Evolutionary conservation across 2,888 invertebrate species (phyloP).

Genomic region (Zaprionus bogoriensis): DNA sequence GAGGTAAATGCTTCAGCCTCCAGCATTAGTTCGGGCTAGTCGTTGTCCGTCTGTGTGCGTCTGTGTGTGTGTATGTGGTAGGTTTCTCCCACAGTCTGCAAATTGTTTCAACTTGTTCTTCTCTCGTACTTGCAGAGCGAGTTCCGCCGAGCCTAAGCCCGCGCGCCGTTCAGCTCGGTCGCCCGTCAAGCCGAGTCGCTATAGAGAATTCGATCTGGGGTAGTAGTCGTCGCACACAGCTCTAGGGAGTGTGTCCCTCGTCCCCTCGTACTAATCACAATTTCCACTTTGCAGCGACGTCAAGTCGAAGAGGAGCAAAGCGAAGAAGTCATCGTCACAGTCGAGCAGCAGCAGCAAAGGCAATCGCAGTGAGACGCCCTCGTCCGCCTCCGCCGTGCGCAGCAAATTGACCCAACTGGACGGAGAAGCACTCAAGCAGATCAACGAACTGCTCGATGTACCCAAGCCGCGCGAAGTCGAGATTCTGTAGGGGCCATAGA

Average conservation of each 20-base stretch:
- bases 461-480: slow-evolving; percentile 49
- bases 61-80: too few relatives aligned
- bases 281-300: neutral
- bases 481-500: slow-evolving; percentile 40
- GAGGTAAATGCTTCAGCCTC: slow-evolving; percentile 15
- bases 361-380: too few relatives aligned
- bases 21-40: neutral
- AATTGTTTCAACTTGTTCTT: neutral
- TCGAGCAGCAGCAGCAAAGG: neutral
- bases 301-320: too few relatives aligned
- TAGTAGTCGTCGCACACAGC: slow-evolving; percentile 27
- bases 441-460: slow-evolving; percentile 35
- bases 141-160: slow-evolving; percentile 24
- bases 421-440: slow-evolving; percentile 15
- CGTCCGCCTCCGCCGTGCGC: neutral
- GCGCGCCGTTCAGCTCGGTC: slow-evolving; percentile 53
- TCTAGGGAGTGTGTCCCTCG: neutral
- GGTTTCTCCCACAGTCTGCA: too few relatives aligned
- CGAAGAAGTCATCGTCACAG: too few relatives aligned
- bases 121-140: slow-evolving; percentile 8
- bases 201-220: slow-evolving; percentile 39
- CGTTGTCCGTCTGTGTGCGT: too few relatives aligned
- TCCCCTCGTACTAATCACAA: neutral
- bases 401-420: neutral
- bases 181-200: slow-evolving; percentile 32